phyloP scores from a whole-genome alignment of 2,797 vertebrate genomes.

The Pangasius krempfi region DNA sequence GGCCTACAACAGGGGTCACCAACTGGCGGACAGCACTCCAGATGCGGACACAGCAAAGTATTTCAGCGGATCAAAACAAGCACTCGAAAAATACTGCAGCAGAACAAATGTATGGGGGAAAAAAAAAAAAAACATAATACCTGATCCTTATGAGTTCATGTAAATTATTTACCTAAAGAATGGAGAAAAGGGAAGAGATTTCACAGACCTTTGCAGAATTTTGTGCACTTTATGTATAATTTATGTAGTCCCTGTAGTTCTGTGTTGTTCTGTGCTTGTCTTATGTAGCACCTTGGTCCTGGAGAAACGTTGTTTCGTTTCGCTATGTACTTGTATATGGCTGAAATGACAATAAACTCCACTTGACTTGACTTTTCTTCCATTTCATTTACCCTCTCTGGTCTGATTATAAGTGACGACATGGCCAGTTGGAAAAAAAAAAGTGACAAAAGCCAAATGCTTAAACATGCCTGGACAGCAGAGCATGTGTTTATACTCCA shows the following conservation, averaged over 20 bases:
- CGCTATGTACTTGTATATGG: too few relatives aligned
- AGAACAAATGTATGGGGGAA: neutral
- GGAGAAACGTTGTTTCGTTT: too few relatives aligned
- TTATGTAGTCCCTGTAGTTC: too few relatives aligned
- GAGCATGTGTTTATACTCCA: conserved; percentile 11
- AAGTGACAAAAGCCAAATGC: neutral
- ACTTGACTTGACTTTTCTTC: neutral
- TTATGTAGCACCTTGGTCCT: too few relatives aligned
- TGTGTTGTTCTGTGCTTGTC: too few relatives aligned
- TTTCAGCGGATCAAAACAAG: neutral
- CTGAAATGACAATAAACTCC: too few relatives aligned
- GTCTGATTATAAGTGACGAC: neutral
- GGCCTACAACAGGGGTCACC: neutral
- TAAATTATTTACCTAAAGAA: neutral
- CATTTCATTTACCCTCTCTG: neutral
- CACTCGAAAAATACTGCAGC: neutral
- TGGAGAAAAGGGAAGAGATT: neutral
- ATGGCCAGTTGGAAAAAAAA: neutral
- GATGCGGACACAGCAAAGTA: neutral
- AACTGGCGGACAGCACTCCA: neutral
- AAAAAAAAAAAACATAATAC: neutral
- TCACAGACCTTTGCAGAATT: neutral
- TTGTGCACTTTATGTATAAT: too few relatives aligned
- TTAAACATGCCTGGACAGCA: neutral
- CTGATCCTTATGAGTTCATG: neutral